These are phyloP conservation scores for Habroteleia sp. DNA, from an alignment of 2,888 invertebrate species.

Conservation along the genomic window DNA sequence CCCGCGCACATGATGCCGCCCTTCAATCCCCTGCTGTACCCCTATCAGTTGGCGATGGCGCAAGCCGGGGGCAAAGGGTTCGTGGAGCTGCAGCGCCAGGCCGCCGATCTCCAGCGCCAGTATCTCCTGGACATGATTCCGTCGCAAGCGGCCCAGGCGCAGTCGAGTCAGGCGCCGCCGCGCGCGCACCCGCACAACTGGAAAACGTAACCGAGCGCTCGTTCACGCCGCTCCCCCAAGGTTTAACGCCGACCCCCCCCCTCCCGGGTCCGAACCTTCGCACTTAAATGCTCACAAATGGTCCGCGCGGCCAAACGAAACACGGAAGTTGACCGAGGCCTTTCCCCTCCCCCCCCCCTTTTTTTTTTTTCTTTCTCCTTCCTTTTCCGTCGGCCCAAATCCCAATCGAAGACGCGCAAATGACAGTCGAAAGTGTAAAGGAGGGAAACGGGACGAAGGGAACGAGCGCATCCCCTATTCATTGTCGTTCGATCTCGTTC, in stretches of 20 bases:
- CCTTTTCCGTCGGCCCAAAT: constrained; percentile 11
- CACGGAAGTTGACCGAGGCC: constrained; percentile 63
- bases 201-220: constrained; percentile 83
- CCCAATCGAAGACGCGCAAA: constrained; percentile 24
- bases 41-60: constrained; percentile 93
- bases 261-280: constrained; percentile 17
- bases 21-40: constrained; percentile 92
- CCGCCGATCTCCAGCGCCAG: constrained; percentile 94
- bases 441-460: too few relatives aligned
- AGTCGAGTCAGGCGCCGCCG: constrained; percentile 79
- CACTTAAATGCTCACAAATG: constrained; percentile 62
- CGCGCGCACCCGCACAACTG: constrained; percentile 82
- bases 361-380: constrained; percentile 12
- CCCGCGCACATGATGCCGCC: constrained; percentile 93
- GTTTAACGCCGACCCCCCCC: constrained; percentile 26
- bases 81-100: constrained; percentile 90
- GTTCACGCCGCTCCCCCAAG: constrained; percentile 59
- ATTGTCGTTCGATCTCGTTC: too few relatives aligned
- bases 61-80: constrained; percentile 84
- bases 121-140: constrained; percentile 98
- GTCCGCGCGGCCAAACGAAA: constrained; percentile 55
- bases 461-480: too few relatives aligned
- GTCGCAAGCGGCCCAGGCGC: constrained; percentile 82
- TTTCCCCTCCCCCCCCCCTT: too few relatives aligned
- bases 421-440: too few relatives aligned